phyloP scores from a whole-genome alignment of 53 echinoderm and acorn worm genomes.

The Apostichopus leukothele region DNA sequence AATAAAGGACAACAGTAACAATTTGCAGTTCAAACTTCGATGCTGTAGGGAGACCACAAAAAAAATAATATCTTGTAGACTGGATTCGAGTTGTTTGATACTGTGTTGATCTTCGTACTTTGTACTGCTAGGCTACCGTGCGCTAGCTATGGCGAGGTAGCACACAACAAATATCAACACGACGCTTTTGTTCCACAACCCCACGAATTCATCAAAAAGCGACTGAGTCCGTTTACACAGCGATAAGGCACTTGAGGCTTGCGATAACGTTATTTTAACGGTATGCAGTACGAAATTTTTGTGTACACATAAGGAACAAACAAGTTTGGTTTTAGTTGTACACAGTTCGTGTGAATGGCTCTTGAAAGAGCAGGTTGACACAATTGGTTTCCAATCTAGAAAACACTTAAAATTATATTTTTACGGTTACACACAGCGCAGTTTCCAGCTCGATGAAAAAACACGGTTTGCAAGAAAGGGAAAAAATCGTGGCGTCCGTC shows the following conservation, averaged over 20 bases:
- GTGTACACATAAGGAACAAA: conserved; percentile 32
- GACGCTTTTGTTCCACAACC: neutral
- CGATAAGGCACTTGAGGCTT: conserved; percentile 47
- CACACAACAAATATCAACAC: conserved; percentile 36
- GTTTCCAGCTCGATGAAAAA: neutral
- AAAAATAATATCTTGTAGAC: neutral
- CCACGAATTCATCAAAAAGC: conserved; percentile 46
- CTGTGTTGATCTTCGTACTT: conserved; percentile 33
- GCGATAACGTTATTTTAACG: conserved; percentile 40
- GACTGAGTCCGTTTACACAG: conserved; percentile 35
- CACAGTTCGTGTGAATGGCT: conserved; percentile 46
- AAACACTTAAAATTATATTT: neutral
- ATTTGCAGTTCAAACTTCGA: conserved; percentile 6
- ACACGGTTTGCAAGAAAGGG: neutral
- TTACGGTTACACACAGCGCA: neutral
- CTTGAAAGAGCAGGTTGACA: conserved; percentile 6
- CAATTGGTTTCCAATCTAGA: neutral
- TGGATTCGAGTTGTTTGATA: neutral
- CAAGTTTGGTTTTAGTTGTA: conserved; percentile 4
- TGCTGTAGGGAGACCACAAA: neutral
- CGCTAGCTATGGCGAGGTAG: neutral
- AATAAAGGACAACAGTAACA: neutral
- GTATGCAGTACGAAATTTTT: conserved; percentile 29
- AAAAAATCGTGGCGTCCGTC: neutral
- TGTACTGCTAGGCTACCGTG: conserved; percentile 28